phyloP scores from a whole-genome alignment of 2,888 invertebrate genomes.

The Cephus spinipes region DNA sequence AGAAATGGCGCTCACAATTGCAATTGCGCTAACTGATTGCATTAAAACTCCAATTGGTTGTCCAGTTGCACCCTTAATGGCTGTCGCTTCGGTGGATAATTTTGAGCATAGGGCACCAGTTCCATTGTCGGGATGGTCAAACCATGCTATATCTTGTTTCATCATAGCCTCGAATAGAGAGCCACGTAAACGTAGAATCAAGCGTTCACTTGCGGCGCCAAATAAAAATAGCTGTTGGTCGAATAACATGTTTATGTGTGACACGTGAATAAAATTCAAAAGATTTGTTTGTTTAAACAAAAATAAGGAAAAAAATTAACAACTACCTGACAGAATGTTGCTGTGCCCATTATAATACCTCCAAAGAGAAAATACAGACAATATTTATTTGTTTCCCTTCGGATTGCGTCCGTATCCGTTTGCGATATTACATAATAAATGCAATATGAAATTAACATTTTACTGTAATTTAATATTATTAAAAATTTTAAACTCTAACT shows the following conservation, averaged over 20 bases:
- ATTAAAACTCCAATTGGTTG: slow-evolving; percentile 83
- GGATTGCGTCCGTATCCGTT: slow-evolving; percentile 68
- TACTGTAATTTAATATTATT: too few relatives aligned
- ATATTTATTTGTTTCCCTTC: slow-evolving; percentile 72
- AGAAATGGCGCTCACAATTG: slow-evolving; percentile 72
- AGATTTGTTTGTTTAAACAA: background rate
- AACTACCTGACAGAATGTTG: slow-evolving; percentile 77
- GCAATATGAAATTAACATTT: too few relatives aligned
- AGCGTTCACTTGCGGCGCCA: slow-evolving; percentile 81
- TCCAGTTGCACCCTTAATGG: slow-evolving; percentile 86
- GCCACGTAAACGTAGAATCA: slow-evolving; percentile 80
- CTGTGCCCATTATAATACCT: slow-evolving; percentile 74
- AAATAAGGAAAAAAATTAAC: background rate
- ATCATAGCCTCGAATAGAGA: slow-evolving; percentile 76
- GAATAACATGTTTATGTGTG: background rate
- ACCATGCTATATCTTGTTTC: slow-evolving; percentile 81
- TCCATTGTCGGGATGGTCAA: slow-evolving; percentile 78
- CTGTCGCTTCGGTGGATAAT: slow-evolving; percentile 81
- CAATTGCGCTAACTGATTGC: slow-evolving; percentile 78
- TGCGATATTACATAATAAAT: slow-evolving; percentile 68
- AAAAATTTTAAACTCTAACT: too few relatives aligned
- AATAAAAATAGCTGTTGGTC: slow-evolving; percentile 72
- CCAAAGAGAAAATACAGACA: slow-evolving; percentile 76
- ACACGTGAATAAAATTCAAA: slow-evolving; percentile 16
- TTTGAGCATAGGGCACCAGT: slow-evolving; percentile 81